Conservation (phyloP, 2,888 invertebrate species). For the Apodemia zela region DNA sequence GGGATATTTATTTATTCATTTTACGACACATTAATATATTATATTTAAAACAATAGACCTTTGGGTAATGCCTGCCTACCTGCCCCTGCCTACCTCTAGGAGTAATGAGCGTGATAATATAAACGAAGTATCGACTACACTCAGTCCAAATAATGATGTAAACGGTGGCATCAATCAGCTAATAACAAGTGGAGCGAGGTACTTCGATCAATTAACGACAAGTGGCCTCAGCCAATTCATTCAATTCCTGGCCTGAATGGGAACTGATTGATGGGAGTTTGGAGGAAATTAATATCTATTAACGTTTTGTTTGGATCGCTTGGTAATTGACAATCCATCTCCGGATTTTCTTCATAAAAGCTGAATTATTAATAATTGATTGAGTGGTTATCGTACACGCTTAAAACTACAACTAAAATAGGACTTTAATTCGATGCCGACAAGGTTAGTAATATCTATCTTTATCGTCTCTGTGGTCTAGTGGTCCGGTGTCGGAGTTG, state of each 20-base stretch:
- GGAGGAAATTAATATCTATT: constrained; percentile 21
- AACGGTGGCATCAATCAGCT: constrained; percentile 16
- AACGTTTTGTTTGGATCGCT: constrained; percentile 11
- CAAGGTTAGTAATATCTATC: too few relatives aligned
- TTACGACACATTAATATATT: too few relatives aligned
- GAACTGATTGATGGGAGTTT: constrained; percentile 37
- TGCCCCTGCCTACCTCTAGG: too few relatives aligned
- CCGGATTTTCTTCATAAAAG: not conserved
- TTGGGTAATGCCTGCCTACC: too few relatives aligned
- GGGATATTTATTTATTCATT: too few relatives aligned
- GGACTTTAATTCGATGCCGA: too few relatives aligned
- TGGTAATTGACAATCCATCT: constrained; percentile 12
- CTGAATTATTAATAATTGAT: not conserved
- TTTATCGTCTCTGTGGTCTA: too few relatives aligned
- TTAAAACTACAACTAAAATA: not conserved
- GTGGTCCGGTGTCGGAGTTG: too few relatives aligned
- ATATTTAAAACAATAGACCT: too few relatives aligned
- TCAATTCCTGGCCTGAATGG: constrained; percentile 41
- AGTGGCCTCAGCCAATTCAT: constrained; percentile 40
- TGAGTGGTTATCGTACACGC: not conserved
- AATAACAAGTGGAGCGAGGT: constrained; percentile 19
- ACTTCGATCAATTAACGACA: constrained; percentile 39
- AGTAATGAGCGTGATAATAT: not conserved
- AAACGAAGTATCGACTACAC: not conserved
- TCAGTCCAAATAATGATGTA: constrained; percentile 1